A percentile compares a stretch with the other conserved stretches of the same genome.
These are phyloP conservation scores for Ennomos quercinarius DNA, from an alignment of 2,888 invertebrate genomes.

Conservation along the genomic window DNA sequence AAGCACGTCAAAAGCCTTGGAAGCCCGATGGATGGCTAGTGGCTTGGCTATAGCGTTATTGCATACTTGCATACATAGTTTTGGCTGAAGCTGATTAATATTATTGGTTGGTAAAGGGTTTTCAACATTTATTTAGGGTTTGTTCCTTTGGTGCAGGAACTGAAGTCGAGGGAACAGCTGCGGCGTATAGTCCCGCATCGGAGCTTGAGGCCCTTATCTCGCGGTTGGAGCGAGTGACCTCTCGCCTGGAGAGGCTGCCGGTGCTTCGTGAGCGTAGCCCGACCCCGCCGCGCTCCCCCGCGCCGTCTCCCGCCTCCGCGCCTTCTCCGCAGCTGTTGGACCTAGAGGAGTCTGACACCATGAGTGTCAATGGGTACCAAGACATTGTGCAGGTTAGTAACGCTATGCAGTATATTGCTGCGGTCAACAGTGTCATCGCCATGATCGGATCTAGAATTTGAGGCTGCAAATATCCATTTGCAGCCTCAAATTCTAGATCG, in stretches of 20 bases:
- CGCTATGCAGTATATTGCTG: background rate
- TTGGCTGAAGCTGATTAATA: too few species aligned
- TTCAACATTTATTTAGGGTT: background rate
- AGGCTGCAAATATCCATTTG: too few species aligned
- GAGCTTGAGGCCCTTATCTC: slow-evolving; percentile 89
- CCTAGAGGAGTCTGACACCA: slow-evolving; percentile 67
- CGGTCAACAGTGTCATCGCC: too few species aligned
- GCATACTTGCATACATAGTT: too few species aligned
- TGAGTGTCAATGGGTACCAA: slow-evolving; percentile 92
- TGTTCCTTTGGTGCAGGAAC: slow-evolving; percentile 60
- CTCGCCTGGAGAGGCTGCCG: slow-evolving; percentile 87
- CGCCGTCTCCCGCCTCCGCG: slow-evolving; percentile 57
- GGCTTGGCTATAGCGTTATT: too few species aligned
- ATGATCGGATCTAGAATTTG: too few species aligned
- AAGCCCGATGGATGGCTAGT: too few species aligned
- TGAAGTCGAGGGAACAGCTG: slow-evolving; percentile 77
- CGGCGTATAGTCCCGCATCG: slow-evolving; percentile 72
- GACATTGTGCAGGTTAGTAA: slow-evolving; percentile 86
- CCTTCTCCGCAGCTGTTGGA: slow-evolving; percentile 53
- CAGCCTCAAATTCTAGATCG: too few species aligned
- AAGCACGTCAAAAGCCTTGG: too few species aligned
- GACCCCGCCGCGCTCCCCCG: slow-evolving; percentile 63
- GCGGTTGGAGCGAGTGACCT: slow-evolving; percentile 90
- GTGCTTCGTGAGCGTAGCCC: slow-evolving; percentile 60
- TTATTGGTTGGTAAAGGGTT: too few species aligned